Conservation (phyloP, 2,113 vertebrate genomes). For the Myotis davidii region DNA sequence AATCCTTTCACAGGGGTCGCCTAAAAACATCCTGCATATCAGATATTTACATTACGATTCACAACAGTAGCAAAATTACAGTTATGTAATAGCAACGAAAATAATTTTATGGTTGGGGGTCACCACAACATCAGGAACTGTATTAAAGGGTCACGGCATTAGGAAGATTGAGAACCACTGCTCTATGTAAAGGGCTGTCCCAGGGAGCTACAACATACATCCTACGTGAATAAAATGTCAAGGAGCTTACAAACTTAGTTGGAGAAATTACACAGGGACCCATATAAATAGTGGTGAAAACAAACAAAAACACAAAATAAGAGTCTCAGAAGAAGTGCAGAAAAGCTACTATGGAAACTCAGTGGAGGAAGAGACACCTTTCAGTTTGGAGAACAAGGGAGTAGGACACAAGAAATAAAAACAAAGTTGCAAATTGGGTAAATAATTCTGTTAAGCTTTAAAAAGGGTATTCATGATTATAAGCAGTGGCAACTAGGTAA, state of each 20-base stretch:
- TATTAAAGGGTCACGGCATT: too few relatives aligned
- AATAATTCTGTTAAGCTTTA: conserved; percentile 4
- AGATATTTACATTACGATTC: too few relatives aligned
- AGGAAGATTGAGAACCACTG: too few relatives aligned
- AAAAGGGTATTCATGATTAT: background rate
- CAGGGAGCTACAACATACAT: background rate
- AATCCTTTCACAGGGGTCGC: too few relatives aligned
- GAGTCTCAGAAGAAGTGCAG: background rate
- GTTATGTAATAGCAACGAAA: too few relatives aligned
- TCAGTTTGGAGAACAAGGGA: background rate
- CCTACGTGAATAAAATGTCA: background rate
- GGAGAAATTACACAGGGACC: background rate
- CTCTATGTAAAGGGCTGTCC: background rate
- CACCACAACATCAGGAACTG: too few relatives aligned
- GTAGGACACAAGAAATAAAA: background rate
- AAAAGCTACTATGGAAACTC: background rate
- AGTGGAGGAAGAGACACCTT: background rate
- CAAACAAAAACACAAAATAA: background rate
- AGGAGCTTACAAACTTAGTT: background rate
- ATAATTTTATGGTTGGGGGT: too few relatives aligned
- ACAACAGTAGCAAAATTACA: too few relatives aligned
- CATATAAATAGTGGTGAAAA: background rate
- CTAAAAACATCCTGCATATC: too few relatives aligned
- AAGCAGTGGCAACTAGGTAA: background rate
- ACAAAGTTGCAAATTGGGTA: background rate